Percentiles rank a stretch among this genome's conserved stretches.
Conservation (phyloP, 1,140 invertebrate species). For the Chironomus tepperi region DNA sequence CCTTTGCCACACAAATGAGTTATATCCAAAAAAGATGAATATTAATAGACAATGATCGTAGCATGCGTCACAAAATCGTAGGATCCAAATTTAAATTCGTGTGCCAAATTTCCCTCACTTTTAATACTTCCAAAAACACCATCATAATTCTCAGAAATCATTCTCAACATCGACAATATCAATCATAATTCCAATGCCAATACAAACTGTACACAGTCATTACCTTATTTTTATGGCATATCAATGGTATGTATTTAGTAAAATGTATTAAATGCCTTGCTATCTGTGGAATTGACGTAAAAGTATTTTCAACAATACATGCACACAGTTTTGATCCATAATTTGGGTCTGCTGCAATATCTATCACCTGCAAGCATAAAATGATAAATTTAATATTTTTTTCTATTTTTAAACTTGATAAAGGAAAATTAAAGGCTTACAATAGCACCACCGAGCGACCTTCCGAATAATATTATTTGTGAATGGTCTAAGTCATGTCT, state of each 20-base stretch:
- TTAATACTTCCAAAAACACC: no score
- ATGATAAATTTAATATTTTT: slow-evolving; percentile 16
- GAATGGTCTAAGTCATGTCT: slow-evolving; percentile 73
- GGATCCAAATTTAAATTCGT: no score
- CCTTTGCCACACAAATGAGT: no score
- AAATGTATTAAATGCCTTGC: slow-evolving; percentile 63
- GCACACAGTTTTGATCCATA: slow-evolving; percentile 70
- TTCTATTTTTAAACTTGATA: neutral
- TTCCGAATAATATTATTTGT: slow-evolving; percentile 87
- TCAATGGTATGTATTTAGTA: slow-evolving; percentile 61
- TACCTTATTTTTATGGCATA: slow-evolving; percentile 79
- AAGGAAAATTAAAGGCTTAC: slow-evolving; percentile 39
- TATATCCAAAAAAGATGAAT: no score
- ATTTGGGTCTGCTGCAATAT: slow-evolving; percentile 64
- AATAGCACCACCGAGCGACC: slow-evolving; percentile 82
- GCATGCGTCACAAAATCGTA: no score
- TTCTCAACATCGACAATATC: no score
- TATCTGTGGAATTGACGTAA: slow-evolving; percentile 90
- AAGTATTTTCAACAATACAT: slow-evolving; percentile 88
- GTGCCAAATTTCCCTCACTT: no score
- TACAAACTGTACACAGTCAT: no score
- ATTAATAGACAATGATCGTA: no score
- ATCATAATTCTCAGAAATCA: no score
- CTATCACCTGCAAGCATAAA: slow-evolving; percentile 44
- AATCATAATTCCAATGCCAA: no score